Percentiles rank a stretch among this genome's conserved stretches.
phyloP scores from a whole-genome alignment of 2,113 vertebrate genomes.

The Chrysemys picta region DNA sequence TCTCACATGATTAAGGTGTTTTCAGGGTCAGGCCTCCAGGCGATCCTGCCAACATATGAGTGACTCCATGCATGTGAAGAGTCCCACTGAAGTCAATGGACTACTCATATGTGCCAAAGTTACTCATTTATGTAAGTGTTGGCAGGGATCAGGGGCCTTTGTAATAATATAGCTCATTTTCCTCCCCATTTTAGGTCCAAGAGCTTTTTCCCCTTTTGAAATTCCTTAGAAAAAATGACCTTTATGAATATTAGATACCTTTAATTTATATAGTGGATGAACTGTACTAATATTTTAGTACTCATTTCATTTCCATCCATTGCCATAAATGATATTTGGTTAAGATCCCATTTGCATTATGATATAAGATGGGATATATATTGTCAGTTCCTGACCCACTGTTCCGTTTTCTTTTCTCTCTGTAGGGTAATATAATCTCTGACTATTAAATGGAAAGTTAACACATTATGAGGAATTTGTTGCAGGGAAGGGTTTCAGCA shows the following conservation, averaged over 20 bases:
- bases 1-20: background rate
- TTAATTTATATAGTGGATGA: background rate
- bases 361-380: background rate
- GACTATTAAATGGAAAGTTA: background rate
- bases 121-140: background rate
- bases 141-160: background rate
- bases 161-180: background rate
- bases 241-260: background rate
- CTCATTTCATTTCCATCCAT: background rate
- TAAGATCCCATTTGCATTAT: constrained; percentile 10
- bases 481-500: background rate
- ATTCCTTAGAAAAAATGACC: constrained; percentile 12
- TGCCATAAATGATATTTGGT: background rate
- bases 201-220: constrained; percentile 17
- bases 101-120: background rate
- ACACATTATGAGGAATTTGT: background rate
- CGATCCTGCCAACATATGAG: background rate
- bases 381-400: background rate
- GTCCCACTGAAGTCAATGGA: background rate
- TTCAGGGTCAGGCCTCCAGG: background rate
- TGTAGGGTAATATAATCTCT: background rate
- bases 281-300: background rate
- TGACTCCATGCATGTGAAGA: background rate
- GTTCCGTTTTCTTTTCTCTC: background rate
- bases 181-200: background rate